phyloP scores from a whole-genome alignment of 2,888 invertebrate species.

The Ametastegia equiseti region DNA sequence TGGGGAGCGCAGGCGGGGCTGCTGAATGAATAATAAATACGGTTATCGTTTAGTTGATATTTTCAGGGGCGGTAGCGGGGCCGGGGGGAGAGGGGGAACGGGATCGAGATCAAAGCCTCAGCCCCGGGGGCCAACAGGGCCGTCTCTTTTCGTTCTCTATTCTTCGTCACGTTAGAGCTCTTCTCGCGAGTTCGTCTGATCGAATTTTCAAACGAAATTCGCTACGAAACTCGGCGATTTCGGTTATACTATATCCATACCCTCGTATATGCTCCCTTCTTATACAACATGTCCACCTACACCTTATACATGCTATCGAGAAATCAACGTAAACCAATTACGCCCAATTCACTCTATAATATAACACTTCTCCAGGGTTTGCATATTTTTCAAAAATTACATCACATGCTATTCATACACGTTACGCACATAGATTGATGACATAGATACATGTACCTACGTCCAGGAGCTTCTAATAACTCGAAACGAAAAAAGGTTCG shows the following conservation, averaged over 20 bases:
- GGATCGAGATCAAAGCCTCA: constrained; percentile 66
- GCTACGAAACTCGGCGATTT: constrained; percentile 43
- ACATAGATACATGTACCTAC: no score
- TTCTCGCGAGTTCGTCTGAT: constrained; percentile 39
- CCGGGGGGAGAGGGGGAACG: constrained; percentile 51
- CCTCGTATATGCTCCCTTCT: neutral
- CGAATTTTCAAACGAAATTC: constrained; percentile 42
- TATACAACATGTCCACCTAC: no score
- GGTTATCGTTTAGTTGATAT: constrained; percentile 82
- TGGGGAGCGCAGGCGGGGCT: constrained; percentile 68
- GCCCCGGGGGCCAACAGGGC: constrained; percentile 45
- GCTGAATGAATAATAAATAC: constrained; percentile 81
- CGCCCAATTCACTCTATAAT: neutral
- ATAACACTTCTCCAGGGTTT: no score
- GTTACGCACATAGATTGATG: no score
- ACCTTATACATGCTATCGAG: no score
- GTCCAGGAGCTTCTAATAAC: no score
- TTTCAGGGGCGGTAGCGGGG: constrained; percentile 77
- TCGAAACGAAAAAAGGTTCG: neutral
- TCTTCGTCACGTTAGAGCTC: constrained; percentile 51
- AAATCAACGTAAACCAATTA: constrained; percentile 11
- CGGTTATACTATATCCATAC: neutral
- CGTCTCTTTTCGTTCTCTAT: constrained; percentile 57
- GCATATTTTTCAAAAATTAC: no score
- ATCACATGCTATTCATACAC: no score